Evolutionary conservation across 2,797 vertebrate genomes (phyloP).

Genomic region (Enteromius anoplus): DNA sequence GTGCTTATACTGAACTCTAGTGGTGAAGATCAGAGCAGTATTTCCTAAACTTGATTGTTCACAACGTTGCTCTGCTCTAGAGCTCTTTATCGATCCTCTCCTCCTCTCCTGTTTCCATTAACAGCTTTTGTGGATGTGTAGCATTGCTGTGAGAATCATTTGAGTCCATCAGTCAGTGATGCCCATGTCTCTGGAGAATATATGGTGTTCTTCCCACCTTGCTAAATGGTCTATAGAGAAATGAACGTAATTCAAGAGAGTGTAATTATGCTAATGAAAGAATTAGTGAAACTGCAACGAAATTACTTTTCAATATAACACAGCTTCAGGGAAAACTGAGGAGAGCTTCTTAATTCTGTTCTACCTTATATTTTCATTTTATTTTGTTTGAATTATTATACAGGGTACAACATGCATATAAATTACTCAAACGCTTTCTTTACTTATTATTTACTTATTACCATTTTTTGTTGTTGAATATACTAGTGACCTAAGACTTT

Average conservation of each 20-base stretch:
- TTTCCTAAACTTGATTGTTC: background rate
- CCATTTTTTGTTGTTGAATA: no score
- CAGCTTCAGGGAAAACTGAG: background rate
- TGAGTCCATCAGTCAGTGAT: background rate
- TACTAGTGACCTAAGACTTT: no score
- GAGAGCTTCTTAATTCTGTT: background rate
- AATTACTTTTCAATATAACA: background rate
- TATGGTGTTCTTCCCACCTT: background rate
- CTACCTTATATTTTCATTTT: background rate
- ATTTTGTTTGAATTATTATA: background rate
- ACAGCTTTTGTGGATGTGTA: background rate
- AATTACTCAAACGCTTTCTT: background rate
- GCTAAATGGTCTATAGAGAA: conserved; percentile 24
- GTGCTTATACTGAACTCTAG: conserved; percentile 45
- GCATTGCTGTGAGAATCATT: background rate
- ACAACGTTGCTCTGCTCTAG: background rate
- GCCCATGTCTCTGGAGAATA: background rate
- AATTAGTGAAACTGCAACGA: background rate
- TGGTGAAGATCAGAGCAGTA: background rate
- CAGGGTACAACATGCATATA: background rate
- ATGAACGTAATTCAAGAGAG: conserved; percentile 39
- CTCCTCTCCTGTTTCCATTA: background rate
- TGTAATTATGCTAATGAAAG: conserved; percentile 45
- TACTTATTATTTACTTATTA: no score
- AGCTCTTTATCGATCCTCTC: background rate